These are phyloP conservation scores for Tetanocera ferruginea DNA, from an alignment of 2,888 invertebrate species.

Conservation along the genomic window DNA sequence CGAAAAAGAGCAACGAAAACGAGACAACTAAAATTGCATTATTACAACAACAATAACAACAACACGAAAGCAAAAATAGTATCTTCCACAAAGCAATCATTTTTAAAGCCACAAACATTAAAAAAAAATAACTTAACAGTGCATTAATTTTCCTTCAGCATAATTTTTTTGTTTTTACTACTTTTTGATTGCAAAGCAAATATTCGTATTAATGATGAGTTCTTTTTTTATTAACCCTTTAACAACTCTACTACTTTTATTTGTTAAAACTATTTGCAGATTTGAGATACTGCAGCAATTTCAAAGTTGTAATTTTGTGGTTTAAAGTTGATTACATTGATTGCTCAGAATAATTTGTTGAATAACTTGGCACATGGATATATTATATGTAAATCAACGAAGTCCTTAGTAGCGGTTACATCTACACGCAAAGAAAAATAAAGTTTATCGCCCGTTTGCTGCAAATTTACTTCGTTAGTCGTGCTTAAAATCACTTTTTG, in stretches of 20 bases:
- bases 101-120: background rate
- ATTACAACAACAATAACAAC: conserved; percentile 1
- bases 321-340: no score
- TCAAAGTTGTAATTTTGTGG: no score
- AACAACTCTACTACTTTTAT: background rate
- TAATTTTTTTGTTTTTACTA: background rate
- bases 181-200: background rate
- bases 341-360: no score
- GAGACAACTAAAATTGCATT: conserved; percentile 1
- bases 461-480: no score
- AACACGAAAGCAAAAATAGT: background rate
- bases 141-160: background rate
- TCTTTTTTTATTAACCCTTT: background rate
- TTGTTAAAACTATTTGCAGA: background rate
- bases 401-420: no score
- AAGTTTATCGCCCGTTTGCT: no score
- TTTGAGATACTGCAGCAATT: no score
- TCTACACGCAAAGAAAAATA: no score
- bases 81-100: conserved; percentile 1
- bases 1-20: conserved; percentile 1
- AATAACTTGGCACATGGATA: no score
- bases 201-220: background rate
- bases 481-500: no score
- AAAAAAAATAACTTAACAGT: background rate
- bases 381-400: no score